Evolutionary conservation across 2,113 vertebrate species (phyloP).

Genomic region (Phalacrocorax pelagicus): DNA sequence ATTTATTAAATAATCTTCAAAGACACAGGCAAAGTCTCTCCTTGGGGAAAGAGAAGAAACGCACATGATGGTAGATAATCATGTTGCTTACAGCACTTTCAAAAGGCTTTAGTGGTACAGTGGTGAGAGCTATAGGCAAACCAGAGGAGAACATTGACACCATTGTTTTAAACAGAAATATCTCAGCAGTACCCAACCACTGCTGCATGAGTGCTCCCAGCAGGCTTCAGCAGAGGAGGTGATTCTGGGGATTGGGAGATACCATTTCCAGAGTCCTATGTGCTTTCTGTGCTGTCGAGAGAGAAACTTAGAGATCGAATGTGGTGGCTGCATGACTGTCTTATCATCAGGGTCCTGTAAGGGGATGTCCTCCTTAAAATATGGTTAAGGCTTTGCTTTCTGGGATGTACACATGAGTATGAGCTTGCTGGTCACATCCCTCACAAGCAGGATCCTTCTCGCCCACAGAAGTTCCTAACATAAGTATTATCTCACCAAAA

Average conservation of each 20-base stretch:
- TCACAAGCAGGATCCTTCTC: background rate
- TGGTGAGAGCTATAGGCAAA: background rate
- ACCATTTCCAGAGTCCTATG: accelerated
- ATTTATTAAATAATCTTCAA: background rate
- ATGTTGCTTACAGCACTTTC: background rate
- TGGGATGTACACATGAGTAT: background rate
- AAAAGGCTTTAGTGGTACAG: background rate
- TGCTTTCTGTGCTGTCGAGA: background rate
- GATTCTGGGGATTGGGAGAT: background rate
- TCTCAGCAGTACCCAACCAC: background rate
- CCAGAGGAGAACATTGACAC: background rate
- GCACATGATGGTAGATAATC: background rate
- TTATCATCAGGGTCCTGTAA: background rate
- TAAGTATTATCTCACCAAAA: background rate
- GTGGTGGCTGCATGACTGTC: background rate
- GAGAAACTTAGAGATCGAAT: background rate
- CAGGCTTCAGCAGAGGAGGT: background rate
- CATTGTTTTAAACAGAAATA: background rate
- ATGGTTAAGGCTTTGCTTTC: background rate
- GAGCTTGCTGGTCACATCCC: background rate
- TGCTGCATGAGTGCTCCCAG: background rate
- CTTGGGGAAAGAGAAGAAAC: background rate
- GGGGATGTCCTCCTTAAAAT: background rate
- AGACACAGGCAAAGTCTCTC: background rate
- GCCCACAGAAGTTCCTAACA: background rate